A percentile compares a stretch with the other conserved stretches of the same genome.
Evolutionary conservation across 2,888 invertebrate species (phyloP).

Genomic region (Nomada lathburiana): DNA sequence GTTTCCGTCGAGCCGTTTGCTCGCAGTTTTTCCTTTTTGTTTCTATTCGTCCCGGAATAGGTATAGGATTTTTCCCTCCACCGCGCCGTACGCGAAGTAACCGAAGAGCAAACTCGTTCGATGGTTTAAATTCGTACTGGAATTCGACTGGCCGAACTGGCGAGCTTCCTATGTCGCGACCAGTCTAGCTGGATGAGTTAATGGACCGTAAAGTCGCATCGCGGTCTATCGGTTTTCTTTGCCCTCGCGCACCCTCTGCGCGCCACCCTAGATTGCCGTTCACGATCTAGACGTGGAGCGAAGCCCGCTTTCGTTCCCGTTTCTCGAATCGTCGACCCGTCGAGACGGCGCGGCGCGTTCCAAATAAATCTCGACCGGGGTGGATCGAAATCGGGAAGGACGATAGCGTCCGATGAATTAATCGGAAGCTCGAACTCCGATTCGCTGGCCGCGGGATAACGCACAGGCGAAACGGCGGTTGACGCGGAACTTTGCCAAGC

Average conservation of each 20-base stretch:
- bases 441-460: constrained; percentile 27
- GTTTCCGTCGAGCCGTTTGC: not conserved
- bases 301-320: no score
- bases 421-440: constrained; percentile 19
- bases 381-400: not conserved
- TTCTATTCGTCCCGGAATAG: not conserved
- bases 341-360: not conserved
- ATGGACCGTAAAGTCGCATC: constrained; percentile 70
- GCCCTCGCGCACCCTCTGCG: constrained; percentile 8
- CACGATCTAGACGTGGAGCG: constrained; percentile 18
- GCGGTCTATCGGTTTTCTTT: constrained; percentile 55
- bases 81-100: not conserved
- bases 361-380: constrained; percentile 29
- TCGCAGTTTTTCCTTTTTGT: no score
- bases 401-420: constrained; percentile 36
- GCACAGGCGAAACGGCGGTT: constrained; percentile 4
- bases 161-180: constrained; percentile 55
- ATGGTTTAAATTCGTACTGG: not conserved
- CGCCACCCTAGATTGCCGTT: constrained; percentile 32
- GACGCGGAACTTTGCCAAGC: constrained; percentile 28
- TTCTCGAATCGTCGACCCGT: not conserved
- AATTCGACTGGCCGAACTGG: constrained; percentile 1
- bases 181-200: constrained; percentile 66
- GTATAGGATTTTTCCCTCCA: not conserved
- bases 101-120: not conserved